Conservation (phyloP, 1,140 invertebrate genomes). For the Pogonomyrmex barbatus region DNA sequence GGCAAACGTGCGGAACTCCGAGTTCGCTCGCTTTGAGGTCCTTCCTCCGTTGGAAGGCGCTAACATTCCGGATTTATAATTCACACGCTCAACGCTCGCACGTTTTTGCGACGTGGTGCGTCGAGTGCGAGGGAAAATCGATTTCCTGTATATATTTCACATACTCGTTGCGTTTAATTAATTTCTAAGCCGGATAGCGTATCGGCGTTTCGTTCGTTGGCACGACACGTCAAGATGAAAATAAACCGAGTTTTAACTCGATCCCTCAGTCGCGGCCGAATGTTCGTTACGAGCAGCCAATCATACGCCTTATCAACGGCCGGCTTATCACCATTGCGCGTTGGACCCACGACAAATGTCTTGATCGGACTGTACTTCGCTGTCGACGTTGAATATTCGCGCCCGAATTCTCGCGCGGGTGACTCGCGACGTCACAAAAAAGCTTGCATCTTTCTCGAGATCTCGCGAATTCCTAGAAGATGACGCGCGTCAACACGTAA, state of each 20-base stretch:
- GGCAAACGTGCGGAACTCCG: slow-evolving; percentile 11
- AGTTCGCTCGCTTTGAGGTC: background rate
- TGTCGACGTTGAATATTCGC: background rate
- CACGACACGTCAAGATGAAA: slow-evolving; percentile 11
- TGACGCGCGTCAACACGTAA: slow-evolving; percentile 5
- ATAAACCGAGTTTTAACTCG: background rate
- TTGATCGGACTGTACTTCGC: background rate
- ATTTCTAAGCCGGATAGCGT: background rate
- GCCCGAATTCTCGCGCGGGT: no score
- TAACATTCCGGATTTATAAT: background rate
- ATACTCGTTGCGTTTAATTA: slow-evolving; percentile 57
- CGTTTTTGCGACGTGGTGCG: background rate
- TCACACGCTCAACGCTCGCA: background rate
- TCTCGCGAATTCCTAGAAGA: slow-evolving; percentile 24
- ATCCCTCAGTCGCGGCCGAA: background rate
- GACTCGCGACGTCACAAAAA: background rate
- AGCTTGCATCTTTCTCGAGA: background rate
- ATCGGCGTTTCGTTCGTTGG: slow-evolving; percentile 28
- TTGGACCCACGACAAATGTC: background rate
- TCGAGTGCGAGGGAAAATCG: background rate
- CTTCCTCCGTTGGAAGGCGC: background rate
- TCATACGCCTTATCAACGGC: background rate
- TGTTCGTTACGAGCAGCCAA: slow-evolving; percentile 2
- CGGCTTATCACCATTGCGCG: background rate
- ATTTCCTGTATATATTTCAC: slow-evolving; percentile 52